Base-by-base conservation (phyloP, 1,140 invertebrate species). In the Drosophila watanabei region DNA sequence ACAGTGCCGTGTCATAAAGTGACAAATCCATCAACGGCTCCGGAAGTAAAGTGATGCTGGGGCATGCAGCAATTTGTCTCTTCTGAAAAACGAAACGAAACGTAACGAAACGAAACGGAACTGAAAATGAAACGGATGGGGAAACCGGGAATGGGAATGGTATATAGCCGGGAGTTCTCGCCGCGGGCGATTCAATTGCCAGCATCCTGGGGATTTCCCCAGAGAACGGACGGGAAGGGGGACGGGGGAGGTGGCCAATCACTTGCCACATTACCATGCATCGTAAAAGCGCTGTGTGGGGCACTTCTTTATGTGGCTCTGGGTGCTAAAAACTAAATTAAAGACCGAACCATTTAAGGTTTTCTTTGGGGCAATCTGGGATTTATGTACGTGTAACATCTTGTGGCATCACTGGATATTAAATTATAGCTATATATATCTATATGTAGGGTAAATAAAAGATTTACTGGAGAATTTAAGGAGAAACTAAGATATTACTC, bases 11-110 rank as follows among this genome's bases (percentile, higher is more conserved):
- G 72, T 58, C 81, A 80, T 85, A 85, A 84, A 85, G 81, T 80
- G 80, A 85, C 82, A 84, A 85, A 85, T 84, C 82, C 81, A 85
- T 85, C 81, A 85, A 79, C 81, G 60, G 81, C 77, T 84, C 81
- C 81, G 66, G 63, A 77, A 73, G 78, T 69, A 78, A 84, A 84
- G 79, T 80, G 82, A 80, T 84, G 80, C 82, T 24, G 63, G 64
- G 75, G 77, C 81, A 71, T 79, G 51, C 24, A 66, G 81, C 80
- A 79, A 82, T 83, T 83, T 79, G 81, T 79, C 80, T 83, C 65
- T 62, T 64, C 69, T 24, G 24, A 24, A 24, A n/a, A n/a, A n/a
- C 75, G 75, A 82, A 75, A 63, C 73, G 75, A 58, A 79, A 69
- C 48, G 64, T 24, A 63, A 32, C 54, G 65, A 28, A 63, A 33